A percentile compares a stretch with the other conserved stretches of the same genome.
Conservation (phyloP, 2,888 invertebrate species). For the Halocaridina rubra region DNA sequence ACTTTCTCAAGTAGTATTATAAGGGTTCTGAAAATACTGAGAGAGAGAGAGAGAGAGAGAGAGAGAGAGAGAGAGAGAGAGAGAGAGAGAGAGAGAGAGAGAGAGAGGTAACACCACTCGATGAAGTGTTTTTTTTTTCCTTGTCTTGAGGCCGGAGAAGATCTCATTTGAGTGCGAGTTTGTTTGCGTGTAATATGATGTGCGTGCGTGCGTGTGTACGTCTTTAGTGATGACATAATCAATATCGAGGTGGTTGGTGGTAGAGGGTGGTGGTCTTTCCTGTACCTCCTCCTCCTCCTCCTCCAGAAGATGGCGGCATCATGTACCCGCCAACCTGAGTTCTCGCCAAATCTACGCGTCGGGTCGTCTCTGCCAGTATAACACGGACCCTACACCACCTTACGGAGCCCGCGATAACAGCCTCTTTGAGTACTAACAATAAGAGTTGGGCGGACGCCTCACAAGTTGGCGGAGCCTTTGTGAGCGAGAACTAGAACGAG, state of each 20-base stretch:
- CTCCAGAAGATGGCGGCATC: slow-evolving; percentile 12
- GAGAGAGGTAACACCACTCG: background rate
- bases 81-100: background rate
- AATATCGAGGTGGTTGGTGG: slow-evolving; percentile 23
- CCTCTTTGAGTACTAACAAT: slow-evolving; percentile 42
- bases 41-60: background rate
- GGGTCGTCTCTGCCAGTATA: background rate
- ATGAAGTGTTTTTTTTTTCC: too few relatives aligned
- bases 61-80: background rate
- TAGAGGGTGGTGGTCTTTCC: slow-evolving; percentile 2
- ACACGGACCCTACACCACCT: slow-evolving; percentile 26
- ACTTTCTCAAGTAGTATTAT: too few relatives aligned
- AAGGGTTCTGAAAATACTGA: background rate
- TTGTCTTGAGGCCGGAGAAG: too few relatives aligned
- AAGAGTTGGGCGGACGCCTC: slow-evolving; percentile 17
- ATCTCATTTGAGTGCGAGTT: background rate
- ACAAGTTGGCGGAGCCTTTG: slow-evolving; percentile 28
- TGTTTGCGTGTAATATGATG: background rate
- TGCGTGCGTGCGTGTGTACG: slow-evolving; percentile 20
- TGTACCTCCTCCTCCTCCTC: background rate
- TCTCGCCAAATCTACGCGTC: slow-evolving; percentile 22
- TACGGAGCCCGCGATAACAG: background rate
- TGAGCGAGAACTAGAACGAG: background rate
- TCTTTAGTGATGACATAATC: slow-evolving; percentile 35
- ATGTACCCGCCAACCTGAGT: slow-evolving; percentile 36